Base-by-base conservation (phyloP, 2,797 vertebrate genomes). In the Sebastes hopkinsi region DNA sequence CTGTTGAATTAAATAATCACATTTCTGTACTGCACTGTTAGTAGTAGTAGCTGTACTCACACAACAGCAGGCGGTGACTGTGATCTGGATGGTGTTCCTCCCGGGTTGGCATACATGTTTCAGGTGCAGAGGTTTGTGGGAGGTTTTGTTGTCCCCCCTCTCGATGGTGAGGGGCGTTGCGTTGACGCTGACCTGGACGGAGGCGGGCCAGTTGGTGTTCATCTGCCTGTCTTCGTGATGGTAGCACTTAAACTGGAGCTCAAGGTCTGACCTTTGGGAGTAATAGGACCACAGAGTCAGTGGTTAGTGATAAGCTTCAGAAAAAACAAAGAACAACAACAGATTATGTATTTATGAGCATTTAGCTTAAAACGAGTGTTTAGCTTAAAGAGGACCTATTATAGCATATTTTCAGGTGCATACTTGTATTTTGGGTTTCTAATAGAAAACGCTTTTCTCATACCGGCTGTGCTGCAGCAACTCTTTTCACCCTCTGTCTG, bases 161-260 rank as follows among this genome's bases (percentile, higher is more conserved):
- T 99, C 98, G 3, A 99, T 99, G 92, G 98, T 99, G 92, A 99
- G 98, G 2, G 99, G 99, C 1, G 99, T 99, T 90, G 99, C 99
- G 3, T 99, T 99, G 91, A 99, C 99, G 78, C 99, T 99, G 97
- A 99, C 99, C 95, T 99, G 99, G 88, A 99, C 99, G 0, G 99
- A 99, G 13, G 99, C 99, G 0, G 99, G 99, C 99, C 99, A 99
- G 95, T 99, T 99, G 87, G 99, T 99, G 96, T 99, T 99, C 98
- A 99, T 99, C 95, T 99, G 99, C 83, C 99, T 95, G 94, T 99
- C 99, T 94, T 99, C 99, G 0, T 99, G 99, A 91, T 99, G 99
- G 93, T 99, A 99, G 95, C 99, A 99, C 89, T 99, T 99, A 90
- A 99, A 99, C 94, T 99, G 99, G 74, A 99, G 96, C 91, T 99